These are phyloP conservation scores for Drosophila infuscata DNA, from an alignment of 2,888 invertebrate species.

Conservation along the genomic window DNA sequence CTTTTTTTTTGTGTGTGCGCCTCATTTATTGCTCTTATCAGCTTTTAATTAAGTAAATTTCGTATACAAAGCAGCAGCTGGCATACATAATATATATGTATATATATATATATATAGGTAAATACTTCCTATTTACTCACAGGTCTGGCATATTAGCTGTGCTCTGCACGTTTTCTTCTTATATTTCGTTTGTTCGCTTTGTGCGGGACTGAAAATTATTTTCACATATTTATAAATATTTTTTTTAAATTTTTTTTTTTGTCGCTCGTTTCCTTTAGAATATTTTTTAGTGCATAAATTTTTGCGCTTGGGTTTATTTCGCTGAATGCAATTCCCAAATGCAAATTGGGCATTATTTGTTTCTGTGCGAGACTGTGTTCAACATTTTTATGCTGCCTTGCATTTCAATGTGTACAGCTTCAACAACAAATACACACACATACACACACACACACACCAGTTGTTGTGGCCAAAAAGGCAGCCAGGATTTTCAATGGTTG, in stretches of 20 bases:
- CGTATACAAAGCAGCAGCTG: constrained; percentile 4
- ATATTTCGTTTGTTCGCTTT: constrained; percentile 24
- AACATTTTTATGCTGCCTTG: constrained; percentile 77
- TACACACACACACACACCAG: constrained; percentile 30
- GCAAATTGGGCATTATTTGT: constrained; percentile 80
- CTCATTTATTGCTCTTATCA: constrained; percentile 59
- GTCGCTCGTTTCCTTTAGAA: constrained; percentile 11
- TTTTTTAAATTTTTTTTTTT: background rate
- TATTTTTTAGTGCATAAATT: constrained; percentile 60
- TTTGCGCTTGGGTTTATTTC: constrained; percentile 36
- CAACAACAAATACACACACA: constrained; percentile 14
- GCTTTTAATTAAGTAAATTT: constrained; percentile 63
- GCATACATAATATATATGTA: constrained; percentile 4
- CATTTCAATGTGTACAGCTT: constrained; percentile 70
- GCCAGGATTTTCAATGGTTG: constrained; percentile 67
- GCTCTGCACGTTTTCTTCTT: constrained; percentile 53
- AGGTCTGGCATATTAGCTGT: constrained; percentile 47
- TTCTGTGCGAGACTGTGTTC: constrained; percentile 69
- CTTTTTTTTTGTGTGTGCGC: background rate
- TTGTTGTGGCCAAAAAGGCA: constrained; percentile 59
- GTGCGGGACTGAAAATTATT: constrained; percentile 18
- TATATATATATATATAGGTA: constrained; percentile 9
- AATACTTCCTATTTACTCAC: constrained; percentile 70
- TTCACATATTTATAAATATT: constrained; percentile 10
- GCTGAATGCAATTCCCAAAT: constrained; percentile 66